These are phyloP conservation scores for Ridgeia piscesae DNA, from an alignment of 1,140 invertebrate species.

Conservation along the genomic window DNA sequence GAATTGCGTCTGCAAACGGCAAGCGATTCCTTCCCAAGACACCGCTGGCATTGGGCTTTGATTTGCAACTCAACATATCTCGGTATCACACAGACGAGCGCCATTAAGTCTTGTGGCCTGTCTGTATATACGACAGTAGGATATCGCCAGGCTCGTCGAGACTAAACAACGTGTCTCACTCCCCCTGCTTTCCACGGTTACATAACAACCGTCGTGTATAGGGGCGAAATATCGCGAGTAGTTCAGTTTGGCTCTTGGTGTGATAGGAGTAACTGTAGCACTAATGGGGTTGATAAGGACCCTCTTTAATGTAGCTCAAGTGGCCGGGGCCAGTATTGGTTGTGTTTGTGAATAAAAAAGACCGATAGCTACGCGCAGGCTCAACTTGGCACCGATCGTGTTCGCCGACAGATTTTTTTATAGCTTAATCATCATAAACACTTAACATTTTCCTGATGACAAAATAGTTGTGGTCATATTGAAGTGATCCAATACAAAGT, in stretches of 20 bases:
- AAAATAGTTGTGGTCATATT: too few species aligned
- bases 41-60: not conserved
- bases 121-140: not conserved
- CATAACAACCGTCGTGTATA: not conserved
- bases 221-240: not conserved
- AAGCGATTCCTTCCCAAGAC: not conserved
- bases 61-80: not conserved
- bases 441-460: too few species aligned
- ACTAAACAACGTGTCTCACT: not conserved
- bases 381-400: not conserved
- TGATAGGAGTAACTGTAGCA: not conserved
- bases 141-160: not conserved
- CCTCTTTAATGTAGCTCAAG: not conserved
- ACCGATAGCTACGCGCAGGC: not conserved
- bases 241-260: not conserved
- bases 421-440: too few species aligned
- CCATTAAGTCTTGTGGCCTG: not conserved
- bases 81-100: not conserved
- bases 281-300: not conserved
- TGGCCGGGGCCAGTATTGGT: not conserved
- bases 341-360: not conserved
- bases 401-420: not conserved
- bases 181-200: not conserved
- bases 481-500: too few species aligned
- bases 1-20: not conserved